Conservation (phyloP, 2,113 vertebrate species). For the Ictalurus punctatus region DNA sequence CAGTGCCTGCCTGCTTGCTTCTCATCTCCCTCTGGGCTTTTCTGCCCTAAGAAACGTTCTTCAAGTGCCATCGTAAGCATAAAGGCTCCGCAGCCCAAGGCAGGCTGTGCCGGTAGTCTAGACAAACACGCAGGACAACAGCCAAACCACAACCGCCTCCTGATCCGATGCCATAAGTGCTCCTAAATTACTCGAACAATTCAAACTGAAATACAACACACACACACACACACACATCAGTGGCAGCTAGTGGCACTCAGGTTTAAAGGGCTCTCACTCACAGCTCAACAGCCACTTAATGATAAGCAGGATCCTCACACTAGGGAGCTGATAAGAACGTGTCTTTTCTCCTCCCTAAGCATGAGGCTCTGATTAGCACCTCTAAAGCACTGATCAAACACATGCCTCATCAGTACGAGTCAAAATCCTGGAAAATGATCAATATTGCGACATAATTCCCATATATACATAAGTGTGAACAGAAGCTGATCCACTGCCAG, state of each 20-base stretch:
- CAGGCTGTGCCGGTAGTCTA: conserved; percentile 15
- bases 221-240: conserved; percentile 1
- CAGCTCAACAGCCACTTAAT: conserved; percentile 51
- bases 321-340: conserved; percentile 10
- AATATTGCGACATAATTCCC: background rate
- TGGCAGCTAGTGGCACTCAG: conserved; percentile 33
- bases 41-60: conserved; percentile 4
- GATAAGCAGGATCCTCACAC: conserved; percentile 33
- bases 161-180: conserved; percentile 23
- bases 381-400: conserved; percentile 1
- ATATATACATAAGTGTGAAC: background rate
- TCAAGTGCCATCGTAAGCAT: conserved; percentile 21
- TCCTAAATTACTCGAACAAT: conserved; percentile 30
- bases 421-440: background rate
- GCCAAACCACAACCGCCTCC: conserved; percentile 51
- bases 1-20: conserved; percentile 22
- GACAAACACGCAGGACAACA: conserved; percentile 41
- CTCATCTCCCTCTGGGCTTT: conserved; percentile 19
- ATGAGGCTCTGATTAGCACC: conserved; percentile 10
- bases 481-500: background rate
- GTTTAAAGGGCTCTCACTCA: conserved; percentile 43
- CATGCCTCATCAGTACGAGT: background rate
- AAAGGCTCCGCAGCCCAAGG: conserved; percentile 15
- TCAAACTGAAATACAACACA: conserved; percentile 20
- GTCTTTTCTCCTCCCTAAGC: background rate